Evolutionary conservation across 2,113 vertebrate genomes (phyloP), one percentile per base, ranked within the genome.

Genomic region (Eudyptes chrysolophus): DNA sequence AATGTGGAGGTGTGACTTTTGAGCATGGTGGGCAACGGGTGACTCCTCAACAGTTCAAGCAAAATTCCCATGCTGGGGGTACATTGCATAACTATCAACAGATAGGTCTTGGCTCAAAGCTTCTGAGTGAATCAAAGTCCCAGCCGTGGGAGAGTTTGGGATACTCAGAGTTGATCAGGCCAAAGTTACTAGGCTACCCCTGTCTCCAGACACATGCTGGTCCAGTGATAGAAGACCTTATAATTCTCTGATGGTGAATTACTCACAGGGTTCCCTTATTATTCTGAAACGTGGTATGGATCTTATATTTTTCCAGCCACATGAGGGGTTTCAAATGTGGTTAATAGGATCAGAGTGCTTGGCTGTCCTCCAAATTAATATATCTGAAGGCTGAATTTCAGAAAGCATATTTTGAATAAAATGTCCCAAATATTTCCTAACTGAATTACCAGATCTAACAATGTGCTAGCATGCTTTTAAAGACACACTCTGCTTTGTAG

Each of bases 261-360:
- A 62, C 36, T 69, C 22, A 7, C 52, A 38, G 36, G 81, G 15
- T 78, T 70, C 30, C n/a, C 46, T 88, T 72, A 54, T 65, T 78
- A 49, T 94, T 81, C 60, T 71, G 80, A 91, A 95, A 75, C 0
- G 0, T 75, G 22, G 34, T 55, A 81, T 1, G 14, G 12, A 42
- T 91, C 60, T 92, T 70, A 49, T n/a, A 70, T 74, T 96, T 92
- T 90, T 81, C 22, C 42, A 91, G 46, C 2, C 62, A 19, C 84
- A 70, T 55, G 51, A 78, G 18, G 34, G 38, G 81, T 94, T 95
- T 81, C 68, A 71, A 78, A 89, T 64, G 55, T 71, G 69, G 64
- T 87, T 96, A 94, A 91, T 64, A 93, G 80, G 80, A 95, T 94
- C 76, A 94, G 93, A 94, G 57, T 89, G 42, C 38, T 69, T 92